Evolutionary conservation across 64 coral and sea anemone genomes (phyloP), one percentile per base, ranked within the genome.

Genomic region (Porites lutea): DNA sequence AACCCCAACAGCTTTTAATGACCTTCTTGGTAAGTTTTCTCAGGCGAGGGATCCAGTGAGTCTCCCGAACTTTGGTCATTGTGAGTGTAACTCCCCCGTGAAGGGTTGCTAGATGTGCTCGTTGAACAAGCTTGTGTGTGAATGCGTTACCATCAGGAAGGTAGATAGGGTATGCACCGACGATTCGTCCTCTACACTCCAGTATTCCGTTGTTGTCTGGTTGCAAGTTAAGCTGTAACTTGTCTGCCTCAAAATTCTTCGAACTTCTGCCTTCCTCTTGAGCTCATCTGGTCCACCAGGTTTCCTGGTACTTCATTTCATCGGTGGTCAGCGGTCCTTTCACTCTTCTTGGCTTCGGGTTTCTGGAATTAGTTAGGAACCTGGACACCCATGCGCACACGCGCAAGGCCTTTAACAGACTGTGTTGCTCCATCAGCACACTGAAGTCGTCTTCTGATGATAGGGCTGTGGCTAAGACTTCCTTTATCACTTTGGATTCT

Each of bases 21-120:
- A 73, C 72, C 46, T 75, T 75, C 72, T 75, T 75, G 44, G 48
- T 51, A 13, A 75, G 4, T 18, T 49, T 75, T 51, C 72, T 75
- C 15, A 75, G 72, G 72, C 72, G 3, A 50, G 72, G 72, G 72
- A 75, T 49, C 72, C 72, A 75, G 48, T 75, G 48, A 5, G 45
- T 75, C 15, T 96, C 89, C 64, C 94, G 46, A 5, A 96, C 45
- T 19, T 65, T 52, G 9, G 90, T 49, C 89, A 96, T 96, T 5
- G 86, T 89, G 47, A 89, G 45, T 52, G 75, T 86, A 15, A 96
- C 89, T 83, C 83, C 89, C 51, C 94, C 84, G 44, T 96, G 84
- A 10, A 88, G 59, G 22, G 74, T 88, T 13, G 68, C 15, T 12
- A 52, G 21, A 72, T 95, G 83, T 51, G 55, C 78, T 18, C 57